Evolutionary conservation across 2,888 invertebrate species (phyloP).

Genomic region (Neuroscelio doddi): DNA sequence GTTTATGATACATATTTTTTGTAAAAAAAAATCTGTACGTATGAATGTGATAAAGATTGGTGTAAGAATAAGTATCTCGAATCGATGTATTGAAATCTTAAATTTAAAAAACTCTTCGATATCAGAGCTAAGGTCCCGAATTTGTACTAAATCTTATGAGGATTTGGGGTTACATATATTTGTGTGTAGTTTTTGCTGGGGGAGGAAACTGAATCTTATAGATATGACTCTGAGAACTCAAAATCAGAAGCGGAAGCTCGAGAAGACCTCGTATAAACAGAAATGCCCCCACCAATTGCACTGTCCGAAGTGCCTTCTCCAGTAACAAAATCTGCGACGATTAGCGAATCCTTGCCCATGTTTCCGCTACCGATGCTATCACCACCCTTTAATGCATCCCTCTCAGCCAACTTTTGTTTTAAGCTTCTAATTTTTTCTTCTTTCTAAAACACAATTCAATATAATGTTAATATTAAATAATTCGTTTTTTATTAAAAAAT

Average conservation of each 20-base stretch:
- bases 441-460: slow-evolving; percentile 76
- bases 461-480: too few relatives aligned
- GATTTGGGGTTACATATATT: slow-evolving; percentile 10
- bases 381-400: slow-evolving; percentile 77
- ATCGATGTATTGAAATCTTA: slow-evolving; percentile 39
- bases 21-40: too few relatives aligned
- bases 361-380: slow-evolving; percentile 69
- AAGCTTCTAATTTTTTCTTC: slow-evolving; percentile 90
- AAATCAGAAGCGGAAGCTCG: slow-evolving; percentile 89
- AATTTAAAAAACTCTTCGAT: slow-evolving; percentile 33
- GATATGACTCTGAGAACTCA: slow-evolving; percentile 91
- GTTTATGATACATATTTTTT: too few relatives aligned
- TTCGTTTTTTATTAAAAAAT: too few relatives aligned
- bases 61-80: slow-evolving; percentile 36
- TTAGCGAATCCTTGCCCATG: slow-evolving; percentile 79
- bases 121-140: slow-evolving; percentile 32
- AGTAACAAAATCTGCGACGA: slow-evolving; percentile 83
- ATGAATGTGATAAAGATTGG: slow-evolving; percentile 30
- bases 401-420: slow-evolving; percentile 86
- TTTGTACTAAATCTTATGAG: slow-evolving; percentile 48
- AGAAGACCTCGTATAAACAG: slow-evolving; percentile 85
- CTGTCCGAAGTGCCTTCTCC: slow-evolving; percentile 87
- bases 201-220: slow-evolving; percentile 70
- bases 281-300: slow-evolving; percentile 80
- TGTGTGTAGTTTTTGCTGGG: slow-evolving; percentile 6